phyloP scores from a whole-genome alignment of 2,888 invertebrate species.

The Trachelus tabidus region DNA sequence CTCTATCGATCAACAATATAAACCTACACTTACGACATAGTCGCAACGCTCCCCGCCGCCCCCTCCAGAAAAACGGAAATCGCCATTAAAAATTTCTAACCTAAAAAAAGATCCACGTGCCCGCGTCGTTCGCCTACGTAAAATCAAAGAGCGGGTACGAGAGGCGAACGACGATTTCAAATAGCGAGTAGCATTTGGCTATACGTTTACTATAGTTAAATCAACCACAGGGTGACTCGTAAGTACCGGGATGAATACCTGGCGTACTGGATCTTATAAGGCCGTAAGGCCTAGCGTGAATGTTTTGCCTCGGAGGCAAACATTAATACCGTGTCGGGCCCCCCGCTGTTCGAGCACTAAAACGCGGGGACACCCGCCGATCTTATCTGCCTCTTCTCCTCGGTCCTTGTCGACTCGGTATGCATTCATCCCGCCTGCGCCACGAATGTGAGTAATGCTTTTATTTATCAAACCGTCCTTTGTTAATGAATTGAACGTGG shows the following conservation, averaged over 20 bases:
- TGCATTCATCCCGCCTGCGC: constrained; percentile 61
- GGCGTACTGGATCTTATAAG: constrained; percentile 1
- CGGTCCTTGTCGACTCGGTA: constrained; percentile 62
- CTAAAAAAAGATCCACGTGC: background rate
- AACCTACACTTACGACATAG: background rate
- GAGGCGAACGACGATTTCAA: background rate
- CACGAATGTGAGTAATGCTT: constrained; percentile 64
- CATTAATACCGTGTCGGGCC: constrained; percentile 66
- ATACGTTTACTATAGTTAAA: background rate
- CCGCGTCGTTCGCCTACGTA: background rate
- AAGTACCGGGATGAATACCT: background rate
- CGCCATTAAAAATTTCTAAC: background rate
- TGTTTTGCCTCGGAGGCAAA: constrained; percentile 60
- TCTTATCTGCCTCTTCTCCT: constrained; percentile 63
- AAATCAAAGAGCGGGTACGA: background rate
- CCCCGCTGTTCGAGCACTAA: constrained; percentile 63
- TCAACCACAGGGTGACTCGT: background rate
- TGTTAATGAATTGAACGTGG: constrained; percentile 61
- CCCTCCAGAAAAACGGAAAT: no score
- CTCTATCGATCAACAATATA: background rate
- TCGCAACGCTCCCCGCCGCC: background rate
- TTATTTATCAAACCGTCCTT: constrained; percentile 65
- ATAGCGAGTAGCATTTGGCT: background rate
- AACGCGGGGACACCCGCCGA: constrained; percentile 66
- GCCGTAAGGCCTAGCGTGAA: constrained; percentile 35